Evolutionary conservation across 1,140 invertebrate genomes (phyloP).

Genomic region (Myzus persicae): DNA sequence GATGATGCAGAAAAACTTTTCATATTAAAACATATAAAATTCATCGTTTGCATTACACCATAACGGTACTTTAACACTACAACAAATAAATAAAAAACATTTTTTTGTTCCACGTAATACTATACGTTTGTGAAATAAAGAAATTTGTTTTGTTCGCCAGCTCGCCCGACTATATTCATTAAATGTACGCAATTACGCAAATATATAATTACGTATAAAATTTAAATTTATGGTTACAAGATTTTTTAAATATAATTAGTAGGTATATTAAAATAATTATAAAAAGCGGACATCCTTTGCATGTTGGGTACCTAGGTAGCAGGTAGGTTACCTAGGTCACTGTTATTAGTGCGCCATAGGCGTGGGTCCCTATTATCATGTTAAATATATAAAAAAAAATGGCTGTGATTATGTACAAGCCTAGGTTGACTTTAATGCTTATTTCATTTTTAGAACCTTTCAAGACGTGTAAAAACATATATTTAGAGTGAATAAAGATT

Average conservation of each 20-base stretch:
- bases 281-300: not conserved
- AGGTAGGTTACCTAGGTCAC: not conserved
- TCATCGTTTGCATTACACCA: constrained; percentile 27
- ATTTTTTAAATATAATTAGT: constrained; percentile 3
- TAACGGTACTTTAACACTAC: not conserved
- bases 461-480: not conserved
- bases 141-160: constrained; percentile 2
- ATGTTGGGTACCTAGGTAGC: not conserved
- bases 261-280: not conserved
- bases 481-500: not conserved
- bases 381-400: not conserved
- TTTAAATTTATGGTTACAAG: constrained; percentile 5
- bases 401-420: not conserved
- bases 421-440: not conserved
- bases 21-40: constrained; percentile 33
- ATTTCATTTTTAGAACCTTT: not conserved
- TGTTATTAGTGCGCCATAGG: not conserved
- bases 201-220: not conserved
- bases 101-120: not conserved
- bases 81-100: constrained; percentile 18
- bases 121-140: constrained; percentile 18
- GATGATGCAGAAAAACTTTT: constrained; percentile 30
- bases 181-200: constrained; percentile 2
- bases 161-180: not conserved
- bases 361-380: not conserved